Evolutionary conservation across 2,797 vertebrate genomes (phyloP).

Genomic region (Vireo griseus): DNA sequence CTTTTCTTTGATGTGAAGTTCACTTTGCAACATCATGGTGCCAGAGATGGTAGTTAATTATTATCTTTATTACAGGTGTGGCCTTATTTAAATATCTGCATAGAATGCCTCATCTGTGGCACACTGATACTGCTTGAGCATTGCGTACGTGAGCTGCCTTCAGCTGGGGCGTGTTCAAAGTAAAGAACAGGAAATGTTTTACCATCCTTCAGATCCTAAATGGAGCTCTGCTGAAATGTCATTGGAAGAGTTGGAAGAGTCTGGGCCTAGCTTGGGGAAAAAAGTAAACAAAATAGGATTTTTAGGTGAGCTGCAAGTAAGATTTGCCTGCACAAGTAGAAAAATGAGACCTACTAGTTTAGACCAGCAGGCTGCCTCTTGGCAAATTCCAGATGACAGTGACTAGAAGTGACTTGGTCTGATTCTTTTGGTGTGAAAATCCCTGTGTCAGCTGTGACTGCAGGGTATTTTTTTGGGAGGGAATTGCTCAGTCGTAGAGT

Average conservation of each 20-base stretch:
- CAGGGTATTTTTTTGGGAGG: no score
- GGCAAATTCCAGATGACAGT: not conserved
- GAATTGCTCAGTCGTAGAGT: not conserved
- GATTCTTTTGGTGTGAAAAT: not conserved
- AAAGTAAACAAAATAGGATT: not conserved
- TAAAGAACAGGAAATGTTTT: not conserved
- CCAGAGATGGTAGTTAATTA: not conserved
- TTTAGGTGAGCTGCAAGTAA: not conserved
- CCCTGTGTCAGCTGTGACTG: not conserved
- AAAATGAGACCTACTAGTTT: not conserved
- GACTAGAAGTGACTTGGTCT: not conserved
- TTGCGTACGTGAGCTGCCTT: rapidly evolving
- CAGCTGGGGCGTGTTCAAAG: not conserved
- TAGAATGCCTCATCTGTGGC: not conserved
- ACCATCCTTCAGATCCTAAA: not conserved
- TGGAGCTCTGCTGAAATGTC: not conserved
- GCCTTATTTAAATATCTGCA: not conserved
- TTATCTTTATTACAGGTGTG: not conserved
- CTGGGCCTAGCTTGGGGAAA: not conserved
- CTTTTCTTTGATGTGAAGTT: not conserved
- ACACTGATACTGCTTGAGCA: not conserved
- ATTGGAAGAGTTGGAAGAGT: not conserved
- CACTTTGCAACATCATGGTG: not conserved
- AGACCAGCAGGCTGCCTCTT: not conserved
- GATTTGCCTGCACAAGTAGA: not conserved